Evolutionary conservation across 2,113 vertebrate genomes (phyloP).

Genomic region (Nannobrachium achirus): DNA sequence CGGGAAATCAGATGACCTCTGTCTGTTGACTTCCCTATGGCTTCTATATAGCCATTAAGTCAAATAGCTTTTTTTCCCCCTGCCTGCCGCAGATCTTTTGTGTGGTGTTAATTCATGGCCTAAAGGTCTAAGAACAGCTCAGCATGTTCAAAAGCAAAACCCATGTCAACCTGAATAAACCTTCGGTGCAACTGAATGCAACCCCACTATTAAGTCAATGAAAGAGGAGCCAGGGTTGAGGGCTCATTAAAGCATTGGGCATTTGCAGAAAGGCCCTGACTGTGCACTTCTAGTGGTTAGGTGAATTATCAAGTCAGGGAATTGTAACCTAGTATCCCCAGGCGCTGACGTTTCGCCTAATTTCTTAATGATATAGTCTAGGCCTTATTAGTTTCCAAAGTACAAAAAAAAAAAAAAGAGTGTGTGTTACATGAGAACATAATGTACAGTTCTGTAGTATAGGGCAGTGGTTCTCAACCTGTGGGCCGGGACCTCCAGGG

Average conservation of each 20-base stretch:
- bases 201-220: constrained; percentile 45
- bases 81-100: constrained; percentile 30
- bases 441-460: too few species aligned
- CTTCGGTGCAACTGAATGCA: constrained; percentile 38
- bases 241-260: constrained; percentile 45
- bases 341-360: constrained; percentile 28
- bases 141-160: constrained; percentile 40
- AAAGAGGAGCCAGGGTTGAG: constrained; percentile 46
- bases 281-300: constrained; percentile 40
- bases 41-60: constrained; percentile 35
- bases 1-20: constrained; percentile 12
- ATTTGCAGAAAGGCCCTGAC: constrained; percentile 30
- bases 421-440: constrained; percentile 26
- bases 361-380: constrained; percentile 38
- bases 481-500: too few species aligned
- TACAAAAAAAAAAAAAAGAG: neutral
- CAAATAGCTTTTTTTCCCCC: constrained; percentile 29
- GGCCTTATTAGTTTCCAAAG: constrained; percentile 9
- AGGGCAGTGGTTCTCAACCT: too few species aligned
- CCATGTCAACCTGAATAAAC: constrained; percentile 45
- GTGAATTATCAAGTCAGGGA: constrained; percentile 43
- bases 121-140: constrained; percentile 37
- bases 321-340: constrained; percentile 20
- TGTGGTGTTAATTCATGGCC: constrained; percentile 51
- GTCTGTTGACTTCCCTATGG: constrained; percentile 31